Base-by-base conservation (phyloP, 2,113 vertebrate genomes). In the Oncorhynchus masou region DNA sequence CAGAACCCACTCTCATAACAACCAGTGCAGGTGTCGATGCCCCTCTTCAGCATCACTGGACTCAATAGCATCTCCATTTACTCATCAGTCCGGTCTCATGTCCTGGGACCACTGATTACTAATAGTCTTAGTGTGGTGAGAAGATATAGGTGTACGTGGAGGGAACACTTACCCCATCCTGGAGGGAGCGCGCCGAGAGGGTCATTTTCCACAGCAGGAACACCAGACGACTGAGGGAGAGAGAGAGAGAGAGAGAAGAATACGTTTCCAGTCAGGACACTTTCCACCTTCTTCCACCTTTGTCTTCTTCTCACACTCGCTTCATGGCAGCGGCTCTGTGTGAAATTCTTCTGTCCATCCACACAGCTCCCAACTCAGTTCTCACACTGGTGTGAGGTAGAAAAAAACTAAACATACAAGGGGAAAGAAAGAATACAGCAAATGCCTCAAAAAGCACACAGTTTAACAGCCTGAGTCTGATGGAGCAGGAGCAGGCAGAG, bases 101-200 rank as follows among this genome's bases (percentile, higher is more conserved):
- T 19, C 51, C 51, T 54, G 51, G 51, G 49, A 54, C 49, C 3
- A 51, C 20, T 62, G 20, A 22, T 45, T 45, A 45, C 2, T 12
- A 45, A 0, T 25, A 67, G 67, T 76, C 67, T 70, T 27, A 77
- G 48, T n/a, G 74, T 29, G 71, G 51, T 2, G 51, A 54, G 51
- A 54, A 19, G 51, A 19, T 16, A 54, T 24, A 22, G 9, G 51
- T 25, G 19, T 25, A 68, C 9, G 39, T 45, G 39, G 2, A 45
- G 39, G 39, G 9, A 45, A 45, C 39, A 45, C 98, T 98, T 94
- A 99, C 98, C 98, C 97, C 98, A 99, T 93, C 97, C 98, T 0
- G 96, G 93, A 91, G 97, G 96, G 86, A 99, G 94, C 20, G 95
- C 82, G 71, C 97, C 98, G 20, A 98, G 91, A 71, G 97, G 97